These are phyloP conservation scores for Cephus pygmeus DNA, from an alignment of 2,888 invertebrate genomes.

Conservation along the genomic window DNA sequence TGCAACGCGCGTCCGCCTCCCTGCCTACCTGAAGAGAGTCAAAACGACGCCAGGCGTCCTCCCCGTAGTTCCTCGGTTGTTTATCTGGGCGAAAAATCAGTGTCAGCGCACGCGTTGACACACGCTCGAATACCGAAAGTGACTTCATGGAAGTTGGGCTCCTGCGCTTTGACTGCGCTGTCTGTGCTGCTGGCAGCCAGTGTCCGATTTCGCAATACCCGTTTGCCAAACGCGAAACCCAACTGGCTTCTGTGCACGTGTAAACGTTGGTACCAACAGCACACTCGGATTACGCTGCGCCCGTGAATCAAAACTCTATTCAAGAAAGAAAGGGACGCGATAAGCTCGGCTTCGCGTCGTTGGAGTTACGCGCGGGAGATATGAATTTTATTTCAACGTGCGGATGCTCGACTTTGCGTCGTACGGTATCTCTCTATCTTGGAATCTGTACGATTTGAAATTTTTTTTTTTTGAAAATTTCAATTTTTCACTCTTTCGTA, in stretches of 20 bases:
- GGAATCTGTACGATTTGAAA: too few relatives aligned
- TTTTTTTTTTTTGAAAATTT: too few relatives aligned
- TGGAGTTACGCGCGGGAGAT: conserved; percentile 46
- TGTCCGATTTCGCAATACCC: conserved; percentile 56
- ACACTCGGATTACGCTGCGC: conserved; percentile 41
- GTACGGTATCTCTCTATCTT: too few relatives aligned
- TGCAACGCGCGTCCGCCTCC: too few relatives aligned
- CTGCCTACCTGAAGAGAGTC: conserved; percentile 28
- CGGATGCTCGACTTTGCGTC: too few relatives aligned
- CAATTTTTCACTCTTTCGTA: fast-evolving
- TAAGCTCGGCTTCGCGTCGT: conserved; percentile 34
- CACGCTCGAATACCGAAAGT: conserved; percentile 45
- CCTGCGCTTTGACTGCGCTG: conserved; percentile 33
- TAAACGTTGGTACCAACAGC: conserved; percentile 30
- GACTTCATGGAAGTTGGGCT: conserved; percentile 37
- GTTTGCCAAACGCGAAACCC: not conserved
- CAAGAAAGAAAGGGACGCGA: conserved; percentile 31
- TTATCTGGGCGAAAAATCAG: conserved; percentile 59
- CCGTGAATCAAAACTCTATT: conserved; percentile 52
- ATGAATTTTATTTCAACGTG: conserved; percentile 47
- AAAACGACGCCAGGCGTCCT: conserved; percentile 18
- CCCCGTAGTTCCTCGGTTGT: not conserved
- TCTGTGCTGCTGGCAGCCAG: conserved; percentile 27
- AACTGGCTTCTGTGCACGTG: conserved; percentile 20
- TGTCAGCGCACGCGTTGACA: conserved; percentile 62